phyloP scores from a whole-genome alignment of 2,797 vertebrate genomes.

The Catamblyrhynchus diadema region DNA sequence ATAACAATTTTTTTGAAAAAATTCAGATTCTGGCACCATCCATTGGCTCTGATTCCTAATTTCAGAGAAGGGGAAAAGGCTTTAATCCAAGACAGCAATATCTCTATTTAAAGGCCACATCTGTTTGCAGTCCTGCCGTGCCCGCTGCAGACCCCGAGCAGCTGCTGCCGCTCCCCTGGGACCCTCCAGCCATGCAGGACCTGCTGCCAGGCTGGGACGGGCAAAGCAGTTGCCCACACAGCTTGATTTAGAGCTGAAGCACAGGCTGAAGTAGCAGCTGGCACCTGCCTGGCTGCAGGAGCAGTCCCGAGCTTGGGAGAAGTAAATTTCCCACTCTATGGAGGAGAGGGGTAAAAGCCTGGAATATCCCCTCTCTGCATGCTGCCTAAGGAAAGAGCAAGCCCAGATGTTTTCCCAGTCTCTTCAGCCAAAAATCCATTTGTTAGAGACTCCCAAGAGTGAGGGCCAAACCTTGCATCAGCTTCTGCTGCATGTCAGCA shows the following conservation, averaged over 20 bases:
- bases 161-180: not conserved
- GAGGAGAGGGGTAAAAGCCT: not conserved
- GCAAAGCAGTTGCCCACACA: not conserved
- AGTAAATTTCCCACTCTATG: not conserved
- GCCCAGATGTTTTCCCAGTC: not conserved
- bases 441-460: not conserved
- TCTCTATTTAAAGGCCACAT: conserved; percentile 14
- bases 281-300: not conserved
- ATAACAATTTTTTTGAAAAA: not conserved
- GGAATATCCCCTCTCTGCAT: not conserved
- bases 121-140: not conserved
- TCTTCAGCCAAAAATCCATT: not conserved
- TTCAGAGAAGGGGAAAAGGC: not conserved
- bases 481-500: not conserved
- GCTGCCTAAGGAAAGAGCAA: not conserved
- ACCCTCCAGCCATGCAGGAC: not conserved
- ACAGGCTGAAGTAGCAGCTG: not conserved
- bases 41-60: fast-evolving
- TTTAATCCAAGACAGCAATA: not conserved
- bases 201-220: not conserved
- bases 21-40: not conserved
- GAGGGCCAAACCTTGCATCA: not conserved
- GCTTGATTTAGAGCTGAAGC: not conserved
- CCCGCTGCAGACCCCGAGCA: not conserved
- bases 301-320: not conserved